Evolutionary conservation across 2,888 invertebrate species (phyloP).

Genomic region (Brachynemurus nebulosus): DNA sequence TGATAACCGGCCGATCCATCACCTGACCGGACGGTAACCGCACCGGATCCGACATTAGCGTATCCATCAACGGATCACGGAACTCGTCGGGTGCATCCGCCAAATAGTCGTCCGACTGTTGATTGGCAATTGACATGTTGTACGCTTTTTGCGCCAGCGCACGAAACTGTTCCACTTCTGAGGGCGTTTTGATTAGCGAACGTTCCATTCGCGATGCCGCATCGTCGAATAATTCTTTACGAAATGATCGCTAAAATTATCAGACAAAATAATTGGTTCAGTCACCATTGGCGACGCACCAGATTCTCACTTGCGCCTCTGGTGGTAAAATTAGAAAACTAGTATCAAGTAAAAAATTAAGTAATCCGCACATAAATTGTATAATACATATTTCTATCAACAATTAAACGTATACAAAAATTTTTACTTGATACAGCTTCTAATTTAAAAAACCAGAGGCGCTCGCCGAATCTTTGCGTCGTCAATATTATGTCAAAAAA

Average conservation of each 20-base stretch:
- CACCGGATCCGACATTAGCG: constrained; percentile 93
- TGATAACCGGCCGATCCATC: constrained; percentile 89
- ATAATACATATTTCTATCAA: no score
- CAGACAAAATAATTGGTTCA: constrained; percentile 4
- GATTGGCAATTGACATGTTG: constrained; percentile 66
- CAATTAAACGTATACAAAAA: no score
- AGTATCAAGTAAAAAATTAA: no score
- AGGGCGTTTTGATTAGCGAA: constrained; percentile 67
- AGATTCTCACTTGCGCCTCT: neutral
- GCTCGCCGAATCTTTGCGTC: no score
- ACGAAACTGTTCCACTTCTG: constrained; percentile 76
- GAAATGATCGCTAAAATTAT: constrained; percentile 69
- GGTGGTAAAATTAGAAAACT: neutral
- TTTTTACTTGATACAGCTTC: no score
- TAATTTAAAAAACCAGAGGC: no score
- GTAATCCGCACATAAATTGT: no score
- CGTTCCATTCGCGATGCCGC: constrained; percentile 72
- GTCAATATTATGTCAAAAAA: no score
- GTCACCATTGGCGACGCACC: constrained; percentile 3
- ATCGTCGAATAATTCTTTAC: constrained; percentile 82
- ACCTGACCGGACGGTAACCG: constrained; percentile 74
- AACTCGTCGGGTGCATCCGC: constrained; percentile 96
- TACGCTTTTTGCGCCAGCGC: constrained; percentile 63
- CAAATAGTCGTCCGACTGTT: constrained; percentile 80
- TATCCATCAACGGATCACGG: constrained; percentile 94